Conservation (phyloP, 2,888 invertebrate genomes). For the Eristalis arbustorum region DNA sequence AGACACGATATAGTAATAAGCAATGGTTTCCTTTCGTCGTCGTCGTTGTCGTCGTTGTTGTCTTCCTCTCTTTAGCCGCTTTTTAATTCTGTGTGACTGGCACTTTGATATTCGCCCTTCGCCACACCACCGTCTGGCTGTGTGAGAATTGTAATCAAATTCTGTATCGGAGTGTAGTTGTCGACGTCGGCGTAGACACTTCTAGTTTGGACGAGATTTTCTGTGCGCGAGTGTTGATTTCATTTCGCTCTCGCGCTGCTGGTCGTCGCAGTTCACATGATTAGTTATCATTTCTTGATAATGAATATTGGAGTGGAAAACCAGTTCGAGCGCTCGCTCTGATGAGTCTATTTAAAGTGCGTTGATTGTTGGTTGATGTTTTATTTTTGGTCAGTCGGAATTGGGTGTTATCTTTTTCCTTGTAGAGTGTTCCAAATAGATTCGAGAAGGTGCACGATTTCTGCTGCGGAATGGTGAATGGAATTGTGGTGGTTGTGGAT, state of each 20-base stretch:
- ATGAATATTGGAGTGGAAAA: slow-evolving; percentile 33
- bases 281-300: slow-evolving; percentile 54
- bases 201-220: background rate
- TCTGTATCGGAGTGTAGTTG: background rate
- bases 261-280: slow-evolving; percentile 49
- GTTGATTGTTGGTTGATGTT: slow-evolving; percentile 1
- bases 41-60: background rate
- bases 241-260: background rate
- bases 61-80: background rate
- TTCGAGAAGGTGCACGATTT: background rate
- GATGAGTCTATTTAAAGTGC: slow-evolving; percentile 6
- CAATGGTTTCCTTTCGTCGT: slow-evolving; percentile 33
- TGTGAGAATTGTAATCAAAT: slow-evolving; percentile 48
- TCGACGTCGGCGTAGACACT: background rate
- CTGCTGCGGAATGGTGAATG: too few relatives aligned
- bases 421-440: background rate
- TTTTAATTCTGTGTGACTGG: background rate
- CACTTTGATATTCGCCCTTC: background rate
- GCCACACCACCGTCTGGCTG: too few relatives aligned
- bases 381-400: background rate
- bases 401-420: background rate
- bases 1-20: slow-evolving; percentile 59
- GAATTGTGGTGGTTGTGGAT: background rate
- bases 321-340: slow-evolving; percentile 27
- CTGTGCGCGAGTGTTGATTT: background rate